Conservation (phyloP, 2,797 vertebrate genomes). For the Liasis olivaceus region DNA sequence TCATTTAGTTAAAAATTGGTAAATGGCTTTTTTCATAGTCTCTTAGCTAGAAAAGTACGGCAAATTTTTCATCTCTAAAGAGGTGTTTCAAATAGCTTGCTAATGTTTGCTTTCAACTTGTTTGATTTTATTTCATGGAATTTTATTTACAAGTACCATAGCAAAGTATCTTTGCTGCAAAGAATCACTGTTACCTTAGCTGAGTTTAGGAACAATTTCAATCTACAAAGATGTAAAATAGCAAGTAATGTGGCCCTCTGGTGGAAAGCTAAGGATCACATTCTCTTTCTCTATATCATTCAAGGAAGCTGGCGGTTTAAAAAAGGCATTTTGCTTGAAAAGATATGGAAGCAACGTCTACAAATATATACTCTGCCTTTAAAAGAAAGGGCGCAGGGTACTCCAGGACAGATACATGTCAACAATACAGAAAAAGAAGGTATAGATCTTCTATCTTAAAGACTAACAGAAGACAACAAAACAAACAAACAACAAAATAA, state of each 20-base stretch:
- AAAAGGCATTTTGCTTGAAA: constrained; percentile 65
- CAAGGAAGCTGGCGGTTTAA: constrained; percentile 64
- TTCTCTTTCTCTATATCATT: constrained; percentile 67
- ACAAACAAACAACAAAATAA: constrained; percentile 66
- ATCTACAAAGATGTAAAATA: constrained; percentile 68
- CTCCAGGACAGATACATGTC: constrained; percentile 31
- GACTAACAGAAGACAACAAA: constrained; percentile 22
- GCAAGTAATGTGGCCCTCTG: constrained; percentile 97
- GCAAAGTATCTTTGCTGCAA: constrained; percentile 59
- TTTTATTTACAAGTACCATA: constrained; percentile 55
- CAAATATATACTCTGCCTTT: constrained; percentile 58
- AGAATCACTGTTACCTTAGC: constrained; percentile 73
- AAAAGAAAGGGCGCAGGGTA: constrained; percentile 47
- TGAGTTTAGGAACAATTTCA: constrained; percentile 74
- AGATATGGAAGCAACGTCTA: constrained; percentile 61
- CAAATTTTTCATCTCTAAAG: constrained; percentile 38
- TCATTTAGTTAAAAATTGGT: constrained; percentile 39
- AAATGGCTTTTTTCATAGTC: constrained; percentile 41
- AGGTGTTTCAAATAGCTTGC: background rate
- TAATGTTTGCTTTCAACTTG: background rate
- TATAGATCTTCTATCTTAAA: constrained; percentile 16
- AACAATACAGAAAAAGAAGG: constrained; percentile 24
- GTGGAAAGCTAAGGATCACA: constrained; percentile 83
- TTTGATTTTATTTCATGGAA: constrained; percentile 36
- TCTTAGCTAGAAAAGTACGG: constrained; percentile 22